A percentile compares a stretch with the other conserved stretches of the same genome.
Conservation (phyloP, 1,140 invertebrate genomes). For the Brachionus koreanus region DNA sequence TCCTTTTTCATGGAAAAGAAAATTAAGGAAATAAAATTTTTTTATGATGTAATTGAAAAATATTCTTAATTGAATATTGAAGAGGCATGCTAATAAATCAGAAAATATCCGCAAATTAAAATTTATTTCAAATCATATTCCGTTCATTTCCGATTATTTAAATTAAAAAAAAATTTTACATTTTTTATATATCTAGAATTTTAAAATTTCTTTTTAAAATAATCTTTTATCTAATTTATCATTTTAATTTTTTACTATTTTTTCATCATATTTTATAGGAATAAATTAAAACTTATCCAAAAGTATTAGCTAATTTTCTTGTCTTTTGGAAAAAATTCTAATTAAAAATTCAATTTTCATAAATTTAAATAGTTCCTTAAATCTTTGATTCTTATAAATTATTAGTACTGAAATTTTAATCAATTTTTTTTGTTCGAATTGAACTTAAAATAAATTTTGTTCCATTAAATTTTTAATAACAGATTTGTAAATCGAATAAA, state of each 20-base stretch:
- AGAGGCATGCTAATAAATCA: conserved; percentile 6
- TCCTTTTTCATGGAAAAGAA: background rate
- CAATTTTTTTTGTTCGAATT: no score
- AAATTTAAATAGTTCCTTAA: no score
- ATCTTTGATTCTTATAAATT: no score
- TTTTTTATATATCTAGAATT: background rate
- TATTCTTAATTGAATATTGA: conserved; percentile 1
- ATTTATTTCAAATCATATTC: background rate
- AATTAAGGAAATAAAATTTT: conserved; percentile 35
- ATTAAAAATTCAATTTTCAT: no score
- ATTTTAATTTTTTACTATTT: no score
- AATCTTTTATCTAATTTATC: background rate
- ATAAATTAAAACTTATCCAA: no score
- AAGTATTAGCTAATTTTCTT: no score
- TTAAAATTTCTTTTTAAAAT: background rate
- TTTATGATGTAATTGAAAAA: background rate
- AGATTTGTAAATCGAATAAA: background rate
- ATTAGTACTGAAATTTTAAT: no score
- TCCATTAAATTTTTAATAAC: background rate
- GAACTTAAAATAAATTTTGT: background rate
- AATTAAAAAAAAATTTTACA: background rate
- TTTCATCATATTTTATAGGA: no score
- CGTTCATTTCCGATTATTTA: background rate
- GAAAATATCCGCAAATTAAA: conserved; percentile 24
- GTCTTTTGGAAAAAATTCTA: no score